phyloP scores from a whole-genome alignment of 2,888 invertebrate genomes.

The Drosophila merina region DNA sequence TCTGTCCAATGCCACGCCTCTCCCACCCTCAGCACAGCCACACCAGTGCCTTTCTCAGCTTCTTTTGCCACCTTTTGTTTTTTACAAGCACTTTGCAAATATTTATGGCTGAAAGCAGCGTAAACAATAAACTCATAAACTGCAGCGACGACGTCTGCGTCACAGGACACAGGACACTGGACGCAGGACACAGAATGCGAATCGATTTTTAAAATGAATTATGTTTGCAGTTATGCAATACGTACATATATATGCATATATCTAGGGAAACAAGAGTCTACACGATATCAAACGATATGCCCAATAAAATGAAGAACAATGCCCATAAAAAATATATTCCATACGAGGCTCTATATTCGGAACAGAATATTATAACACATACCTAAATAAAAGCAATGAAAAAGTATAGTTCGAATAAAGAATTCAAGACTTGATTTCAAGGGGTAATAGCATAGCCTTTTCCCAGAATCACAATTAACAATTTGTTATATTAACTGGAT shows the following conservation, averaged over 20 bases:
- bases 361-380: background rate
- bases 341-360: background rate
- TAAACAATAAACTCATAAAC: constrained; percentile 78
- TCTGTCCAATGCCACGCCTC: constrained; percentile 33
- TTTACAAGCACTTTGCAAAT: constrained; percentile 79
- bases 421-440: background rate
- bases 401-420: background rate
- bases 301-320: background rate
- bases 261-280: constrained; percentile 15
- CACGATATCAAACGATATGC: constrained; percentile 18
- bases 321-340: constrained; percentile 7
- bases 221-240: constrained; percentile 64
- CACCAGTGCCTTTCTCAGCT: constrained; percentile 1
- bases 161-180: constrained; percentile 24
- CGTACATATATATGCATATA: constrained; percentile 17
- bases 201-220: constrained; percentile 76
- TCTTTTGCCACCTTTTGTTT: constrained; percentile 67
- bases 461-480: background rate
- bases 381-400: background rate
- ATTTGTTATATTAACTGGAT: background rate
- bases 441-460: background rate
- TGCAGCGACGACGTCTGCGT: constrained; percentile 61
- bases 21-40: background rate
- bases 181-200: constrained; percentile 53
- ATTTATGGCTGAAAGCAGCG: constrained; percentile 72